Base-by-base conservation (phyloP, 2,888 invertebrate species). In the Uropetala carovei region DNA sequence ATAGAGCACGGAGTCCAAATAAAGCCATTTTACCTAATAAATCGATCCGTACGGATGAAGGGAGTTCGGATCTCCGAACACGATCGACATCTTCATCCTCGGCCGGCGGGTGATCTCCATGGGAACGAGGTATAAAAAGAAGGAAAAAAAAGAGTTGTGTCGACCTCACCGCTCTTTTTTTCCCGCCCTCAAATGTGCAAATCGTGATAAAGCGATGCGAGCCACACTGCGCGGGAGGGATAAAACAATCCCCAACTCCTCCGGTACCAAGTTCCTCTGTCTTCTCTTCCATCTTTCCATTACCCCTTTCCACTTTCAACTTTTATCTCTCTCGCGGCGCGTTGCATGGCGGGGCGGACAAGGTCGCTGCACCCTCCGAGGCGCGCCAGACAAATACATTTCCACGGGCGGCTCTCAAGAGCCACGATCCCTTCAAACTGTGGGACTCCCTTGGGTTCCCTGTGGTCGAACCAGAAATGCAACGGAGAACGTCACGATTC, bases 291-390 rank as follows among this genome's bases (percentile, higher is more conserved):
- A 1, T 43, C 43, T 3, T 43, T 43, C 43, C 43, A 5, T 43
- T 43, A 43, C 43, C 43, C 5, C 64, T n/a, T 64, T 59, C 85
- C 60, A 14, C 82, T 30, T 43, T 43, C 43, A 59, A 27, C 59
- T 59, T 59, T 58, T 59, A 86, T 86, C 22, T 58, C 60, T 27
- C 16, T 9, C 30, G 27, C 60, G 11, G 59, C 59, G 22, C 27
- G 16, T n/a, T 58, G 59, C 58, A 22, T 5, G 59, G 59, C 58
- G 57, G 57, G 22, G 0, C 18, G 18, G 89, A 64, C 89, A 89
- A 89, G 89, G 89, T 89, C 89, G 89, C 60, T 89, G 89, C 89
- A 60, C 86, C 57, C 86, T 83, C 0, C 83, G 83, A 83, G 43
- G 57, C 57, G 83, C 43, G 56, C 83, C 83, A 86, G 86, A 64